Evolutionary conservation across 1,140 invertebrate species (phyloP), one percentile per base, ranked within the genome.

Genomic region (Zophobas atratus): DNA sequence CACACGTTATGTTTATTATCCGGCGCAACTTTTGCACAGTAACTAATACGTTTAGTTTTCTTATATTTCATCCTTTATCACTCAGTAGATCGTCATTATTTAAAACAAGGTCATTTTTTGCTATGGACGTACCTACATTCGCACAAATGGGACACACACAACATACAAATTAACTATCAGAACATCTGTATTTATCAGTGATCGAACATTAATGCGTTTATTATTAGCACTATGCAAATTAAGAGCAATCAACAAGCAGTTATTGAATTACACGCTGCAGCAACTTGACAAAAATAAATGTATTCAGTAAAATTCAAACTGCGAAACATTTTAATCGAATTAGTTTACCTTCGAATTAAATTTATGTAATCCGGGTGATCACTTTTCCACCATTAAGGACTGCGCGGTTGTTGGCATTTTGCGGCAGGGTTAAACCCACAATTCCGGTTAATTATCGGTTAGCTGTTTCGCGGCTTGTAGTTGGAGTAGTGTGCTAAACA

Each of bases 91-190:
- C 20, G 20, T 20, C 20, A 20, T 60, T n/a, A 60, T 60, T 60
- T 60, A 36, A 35, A 60, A 38, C 60, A 67, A 67, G 60, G 60
- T 41, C 60, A 20, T 67, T 67, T 67, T 43, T 67, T 67, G 8
- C 20, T 20, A 20, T 20, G 20, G 20, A 20, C 20, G 20, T 20
- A 20, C 20, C 20, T 67, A 6, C n/a, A 67, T 67, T 67, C 32
- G 3, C 39, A 41, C n/a, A 55, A 55, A 34, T 34, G 53, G 35
- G 33, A 34, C 53, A 55, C 53, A 34, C 53, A 34, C 32, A 55
- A 55, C 3, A 67, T 67, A 39, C 20, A 67, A 43, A 67, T 67
- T 55, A 20, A 8, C 20, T 20, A 20, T 20, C 20, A 20, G 20
- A 20, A 20, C 20, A 20, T 20, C 20, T 20, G 20, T 20, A 20